Evolutionary conservation across 2,113 vertebrate genomes (phyloP), one percentile per base, ranked within the genome.

Genomic region (Mobula hypostoma): DNA sequence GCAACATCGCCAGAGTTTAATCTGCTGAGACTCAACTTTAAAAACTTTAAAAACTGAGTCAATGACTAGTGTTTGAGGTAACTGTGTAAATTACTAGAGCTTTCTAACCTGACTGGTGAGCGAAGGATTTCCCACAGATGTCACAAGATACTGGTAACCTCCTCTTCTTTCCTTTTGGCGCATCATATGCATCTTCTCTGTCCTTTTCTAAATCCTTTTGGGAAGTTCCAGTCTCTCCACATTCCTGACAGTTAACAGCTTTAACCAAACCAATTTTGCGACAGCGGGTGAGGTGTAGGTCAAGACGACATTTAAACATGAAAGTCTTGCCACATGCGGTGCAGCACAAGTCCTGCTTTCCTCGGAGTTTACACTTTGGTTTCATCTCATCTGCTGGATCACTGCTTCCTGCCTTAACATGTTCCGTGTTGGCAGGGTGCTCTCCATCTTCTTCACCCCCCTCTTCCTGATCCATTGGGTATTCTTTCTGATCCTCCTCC

Each of bases 41-140:
- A 48, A 48, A 83, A 4, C 61, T 66, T 90, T 66, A 1, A 48
- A 48, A 48, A 48, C 48, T 48, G 48, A 90, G 85, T 32, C 17
- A 19, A n/a, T 90, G 7, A 68, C 61, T 61, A 11, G 11, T 63
- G 56, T 61, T 5, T n/a, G 27, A 19, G 32, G 5, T 5, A 90
- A 66, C 9, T n/a, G 29, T 36, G 40, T 24, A 72, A 72, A 72
- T 36, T 36, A 27, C n/a, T 7, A 68, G 21, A 90, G n/a, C 19
- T 24, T 40, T 70, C 90, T 95, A 66, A 98, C 98, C 97, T 96
- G 98, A 99, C 0, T 98, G 97, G 27, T 98, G 98, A 94, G 97
- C 98, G 90, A 98, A 99, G 48, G 97, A 97, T 72, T 98, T 96
- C 2, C 96, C 96, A 1, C 98, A 99, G 94, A 98, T 96, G 95